Evolutionary conservation across 2,113 vertebrate genomes (phyloP), one percentile per base, ranked within the genome.

Genomic region (Poecilia latipinna): DNA sequence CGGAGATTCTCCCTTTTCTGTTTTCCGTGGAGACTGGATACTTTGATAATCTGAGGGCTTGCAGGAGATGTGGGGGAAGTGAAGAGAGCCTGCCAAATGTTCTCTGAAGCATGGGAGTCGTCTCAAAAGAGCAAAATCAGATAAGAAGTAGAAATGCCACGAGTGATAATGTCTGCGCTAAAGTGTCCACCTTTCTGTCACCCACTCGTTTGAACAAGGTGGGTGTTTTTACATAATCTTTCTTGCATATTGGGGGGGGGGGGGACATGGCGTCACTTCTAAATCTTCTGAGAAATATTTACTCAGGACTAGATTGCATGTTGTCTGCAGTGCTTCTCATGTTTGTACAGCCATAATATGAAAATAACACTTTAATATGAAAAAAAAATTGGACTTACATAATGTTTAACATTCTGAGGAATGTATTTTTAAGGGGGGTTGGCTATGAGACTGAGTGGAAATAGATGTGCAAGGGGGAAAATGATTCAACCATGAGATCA

Each of bases 11-110:
- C 68, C 68, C 80, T 65, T 65, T 62, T 82, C 78, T 69, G 71
- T 90, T 91, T 88, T 91, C 89, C 88, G 89, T 84, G 78, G 90
- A 93, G 90, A 91, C 89, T 19, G 72, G 87, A 93, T 90, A 87
- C 86, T 94, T 91, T 93, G 92, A 93, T 93, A 94, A 91, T 92
- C 80, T 91, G 63, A 86, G 81, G 84, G 90, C 90, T 90, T 89
- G 87, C 85, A 87, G 82, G 83, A 89, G 79, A 91, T 51, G 63
- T 81, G 83, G 87, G 85, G 87, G 84, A 85, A 83, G 87, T 70
- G 83, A 62, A 39, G 78, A 85, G 80, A 70, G 74, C 76, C 88
- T 82, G 81, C 82, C 74, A 82, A 88, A 87, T 68, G 67, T 74
- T 81, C 88, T 88, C 67, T 88, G 83, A 87, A 83, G 82, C 82